These are phyloP conservation scores for Natator depressus DNA, from an alignment of 2,113 vertebrate species.

Conservation along the genomic window DNA sequence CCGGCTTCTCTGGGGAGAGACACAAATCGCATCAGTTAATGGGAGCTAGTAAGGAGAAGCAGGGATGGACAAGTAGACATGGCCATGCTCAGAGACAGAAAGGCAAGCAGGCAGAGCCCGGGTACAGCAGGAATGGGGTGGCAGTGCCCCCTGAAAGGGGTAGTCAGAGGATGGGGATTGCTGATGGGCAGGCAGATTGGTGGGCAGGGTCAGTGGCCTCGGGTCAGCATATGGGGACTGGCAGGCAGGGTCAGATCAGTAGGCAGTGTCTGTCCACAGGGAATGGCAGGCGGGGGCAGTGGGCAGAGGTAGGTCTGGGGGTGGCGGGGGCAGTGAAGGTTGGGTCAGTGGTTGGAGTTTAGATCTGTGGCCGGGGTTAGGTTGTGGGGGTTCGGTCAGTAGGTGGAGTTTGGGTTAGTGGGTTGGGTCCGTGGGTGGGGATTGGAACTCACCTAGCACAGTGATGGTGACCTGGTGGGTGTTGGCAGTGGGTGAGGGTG, in stretches of 20 bases:
- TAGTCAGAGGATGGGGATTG: neutral
- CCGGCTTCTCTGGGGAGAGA: slow-evolving; percentile 79
- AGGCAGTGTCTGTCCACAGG: too few species aligned
- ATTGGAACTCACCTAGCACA: too few species aligned
- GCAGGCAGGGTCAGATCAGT: too few species aligned
- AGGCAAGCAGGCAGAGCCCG: neutral
- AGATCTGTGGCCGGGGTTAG: neutral
- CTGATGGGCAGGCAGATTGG: neutral
- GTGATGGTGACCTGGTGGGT: too few species aligned
- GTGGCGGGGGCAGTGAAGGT: too few species aligned
- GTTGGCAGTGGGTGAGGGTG: too few species aligned
- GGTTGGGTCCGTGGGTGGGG: neutral
- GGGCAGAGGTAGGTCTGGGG: too few species aligned
- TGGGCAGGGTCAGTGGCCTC: too few species aligned
- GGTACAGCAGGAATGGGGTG: neutral
- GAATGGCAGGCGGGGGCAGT: too few species aligned
- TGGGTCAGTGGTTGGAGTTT: neutral
- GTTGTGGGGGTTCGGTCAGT: neutral
- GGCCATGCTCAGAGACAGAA: neutral
- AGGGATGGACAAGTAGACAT: neutral
- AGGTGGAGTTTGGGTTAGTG: too few species aligned
- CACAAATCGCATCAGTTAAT: accelerated
- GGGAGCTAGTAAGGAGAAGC: neutral
- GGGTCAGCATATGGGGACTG: too few species aligned
- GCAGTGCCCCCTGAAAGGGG: slow-evolving; percentile 53